Evolutionary conservation across 2,888 invertebrate genomes (phyloP).

Genomic region (Apamea anceps): DNA sequence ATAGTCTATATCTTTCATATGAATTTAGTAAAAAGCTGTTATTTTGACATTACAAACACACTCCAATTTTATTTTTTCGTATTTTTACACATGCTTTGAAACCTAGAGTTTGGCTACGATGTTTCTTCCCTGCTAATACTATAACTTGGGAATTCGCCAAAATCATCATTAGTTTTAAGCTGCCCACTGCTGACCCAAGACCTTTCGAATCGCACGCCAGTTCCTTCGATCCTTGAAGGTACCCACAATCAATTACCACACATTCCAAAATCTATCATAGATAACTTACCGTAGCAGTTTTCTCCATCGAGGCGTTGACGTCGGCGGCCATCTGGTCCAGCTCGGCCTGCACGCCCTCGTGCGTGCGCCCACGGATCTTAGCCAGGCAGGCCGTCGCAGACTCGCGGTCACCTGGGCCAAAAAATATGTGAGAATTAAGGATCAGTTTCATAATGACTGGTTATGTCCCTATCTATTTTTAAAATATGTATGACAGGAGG

Average conservation of each 20-base stretch:
- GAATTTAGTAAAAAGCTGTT: too few species aligned
- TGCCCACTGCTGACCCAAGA: background rate
- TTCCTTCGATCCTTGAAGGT: too few species aligned
- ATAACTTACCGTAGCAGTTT: conserved; percentile 80
- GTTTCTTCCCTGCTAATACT: background rate
- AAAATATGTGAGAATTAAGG: too few species aligned
- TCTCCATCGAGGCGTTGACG: conserved; percentile 79
- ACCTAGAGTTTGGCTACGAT: background rate
- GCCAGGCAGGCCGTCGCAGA: conserved; percentile 92
- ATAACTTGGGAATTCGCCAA: background rate
- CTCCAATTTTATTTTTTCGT: too few species aligned
- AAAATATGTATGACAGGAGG: background rate
- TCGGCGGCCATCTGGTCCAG: conserved; percentile 91
- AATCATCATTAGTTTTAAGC: background rate
- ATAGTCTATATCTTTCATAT: too few species aligned
- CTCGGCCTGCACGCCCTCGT: conserved; percentile 91
- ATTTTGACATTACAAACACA: too few species aligned
- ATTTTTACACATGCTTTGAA: background rate
- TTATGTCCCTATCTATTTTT: background rate
- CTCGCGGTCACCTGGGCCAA: conserved; percentile 79
- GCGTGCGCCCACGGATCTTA: conserved; percentile 91
- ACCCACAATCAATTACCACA: background rate
- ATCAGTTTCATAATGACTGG: background rate
- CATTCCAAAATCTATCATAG: background rate
- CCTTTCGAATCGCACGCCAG: background rate